These are phyloP conservation scores for Piezodorus guildinii DNA, from an alignment of 1,140 invertebrate genomes.

Conservation along the genomic window DNA sequence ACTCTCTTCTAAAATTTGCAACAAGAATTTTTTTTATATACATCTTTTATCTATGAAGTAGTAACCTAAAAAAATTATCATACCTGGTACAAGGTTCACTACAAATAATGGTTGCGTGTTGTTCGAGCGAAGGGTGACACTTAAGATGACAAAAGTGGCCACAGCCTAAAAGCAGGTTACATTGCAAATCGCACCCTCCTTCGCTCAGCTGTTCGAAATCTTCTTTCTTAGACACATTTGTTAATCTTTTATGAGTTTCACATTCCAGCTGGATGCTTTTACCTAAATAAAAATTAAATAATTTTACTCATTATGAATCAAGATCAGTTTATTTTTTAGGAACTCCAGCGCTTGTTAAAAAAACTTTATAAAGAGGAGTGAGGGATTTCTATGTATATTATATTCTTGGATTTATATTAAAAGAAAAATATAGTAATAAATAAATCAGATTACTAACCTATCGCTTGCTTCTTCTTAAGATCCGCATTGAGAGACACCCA, in stretches of 20 bases:
- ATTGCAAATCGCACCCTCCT: not conserved
- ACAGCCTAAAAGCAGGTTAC: not conserved
- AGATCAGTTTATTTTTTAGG: too few relatives aligned
- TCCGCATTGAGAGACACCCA: slow-evolving; percentile 41
- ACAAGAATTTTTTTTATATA: too few relatives aligned
- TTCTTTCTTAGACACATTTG: not conserved
- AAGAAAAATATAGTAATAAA: too few relatives aligned
- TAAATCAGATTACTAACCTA: slow-evolving; percentile 29
- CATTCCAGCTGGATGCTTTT: not conserved
- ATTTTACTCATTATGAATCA: too few relatives aligned
- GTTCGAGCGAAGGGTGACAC: not conserved
- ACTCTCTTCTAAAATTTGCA: too few relatives aligned
- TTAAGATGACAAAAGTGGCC: not conserved
- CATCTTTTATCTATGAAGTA: too few relatives aligned
- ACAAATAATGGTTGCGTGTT: not conserved
- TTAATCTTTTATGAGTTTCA: not conserved
- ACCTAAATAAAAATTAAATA: not conserved
- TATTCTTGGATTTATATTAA: too few relatives aligned
- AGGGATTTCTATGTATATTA: too few relatives aligned
- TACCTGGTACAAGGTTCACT: too few relatives aligned
- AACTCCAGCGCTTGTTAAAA: too few relatives aligned
- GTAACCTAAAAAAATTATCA: too few relatives aligned
- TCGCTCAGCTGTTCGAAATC: not conserved
- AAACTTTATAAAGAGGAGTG: too few relatives aligned
- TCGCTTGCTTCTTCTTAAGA: slow-evolving; percentile 34